These are phyloP conservation scores for Neotragus moschatus DNA, from an alignment of 2,113 vertebrate genomes.

Conservation along the genomic window DNA sequence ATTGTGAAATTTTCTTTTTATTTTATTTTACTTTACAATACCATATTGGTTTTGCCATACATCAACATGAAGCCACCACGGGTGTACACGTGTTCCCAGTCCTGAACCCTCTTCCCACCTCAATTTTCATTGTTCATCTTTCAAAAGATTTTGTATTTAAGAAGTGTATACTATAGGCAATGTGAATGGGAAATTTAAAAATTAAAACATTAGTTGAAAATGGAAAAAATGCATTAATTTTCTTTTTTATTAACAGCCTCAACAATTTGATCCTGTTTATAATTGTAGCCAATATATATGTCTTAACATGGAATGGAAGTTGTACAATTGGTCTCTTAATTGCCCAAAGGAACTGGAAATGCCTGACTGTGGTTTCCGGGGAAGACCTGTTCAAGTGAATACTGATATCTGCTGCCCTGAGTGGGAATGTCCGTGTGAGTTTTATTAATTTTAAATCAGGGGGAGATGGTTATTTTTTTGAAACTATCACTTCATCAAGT, in stretches of 20 bases:
- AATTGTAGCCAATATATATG: conserved; percentile 95
- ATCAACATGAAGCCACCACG: too few species aligned
- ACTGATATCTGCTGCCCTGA: conserved; percentile 93
- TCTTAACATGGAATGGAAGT: conserved; percentile 89
- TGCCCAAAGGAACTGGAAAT: conserved; percentile 89
- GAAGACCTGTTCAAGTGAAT: conserved; percentile 93
- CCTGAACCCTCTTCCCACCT: too few species aligned
- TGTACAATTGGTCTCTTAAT: conserved; percentile 93
- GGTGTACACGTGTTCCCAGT: too few species aligned
- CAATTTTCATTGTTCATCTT: background rate
- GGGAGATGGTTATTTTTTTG: background rate
- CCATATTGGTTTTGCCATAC: too few species aligned
- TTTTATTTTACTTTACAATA: too few species aligned
- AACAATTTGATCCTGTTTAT: conserved; percentile 90
- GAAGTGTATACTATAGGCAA: background rate
- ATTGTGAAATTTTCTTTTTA: background rate
- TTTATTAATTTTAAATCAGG: background rate
- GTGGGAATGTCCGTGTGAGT: conserved; percentile 97
- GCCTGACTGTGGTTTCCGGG: conserved; percentile 93
- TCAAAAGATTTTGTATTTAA: background rate
- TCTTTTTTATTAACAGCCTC: conserved; percentile 75
- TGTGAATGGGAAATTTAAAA: background rate
- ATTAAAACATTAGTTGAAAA: background rate
- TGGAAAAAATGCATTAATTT: background rate
- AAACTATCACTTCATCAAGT: background rate